Evolutionary conservation across 2,113 vertebrate genomes (phyloP), one percentile per base, ranked within the genome.

Genomic region (Zosterops japonicus): DNA sequence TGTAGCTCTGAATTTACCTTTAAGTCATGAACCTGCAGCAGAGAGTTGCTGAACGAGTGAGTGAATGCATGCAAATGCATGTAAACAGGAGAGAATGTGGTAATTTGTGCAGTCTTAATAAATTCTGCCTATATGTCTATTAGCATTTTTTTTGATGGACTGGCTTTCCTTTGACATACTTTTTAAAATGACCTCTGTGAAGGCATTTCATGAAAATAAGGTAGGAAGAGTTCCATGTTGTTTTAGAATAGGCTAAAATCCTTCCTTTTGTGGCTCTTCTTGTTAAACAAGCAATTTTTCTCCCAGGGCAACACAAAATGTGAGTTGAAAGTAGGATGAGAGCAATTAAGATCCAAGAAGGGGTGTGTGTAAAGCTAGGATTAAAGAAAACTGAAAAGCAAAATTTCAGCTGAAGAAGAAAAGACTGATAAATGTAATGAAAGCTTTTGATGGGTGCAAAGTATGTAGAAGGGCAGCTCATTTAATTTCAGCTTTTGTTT

Each of bases 321-420:
- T n/a, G 56, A 87, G 61, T 64, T 74, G 70, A 85, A 96, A 94
- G 77, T 79, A 85, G 81, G 70, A 65, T 96, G 64, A 92, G 65
- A 78, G 57, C 90, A 95, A 82, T 95, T 94, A 95, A 90, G 41
- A 70, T 89, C 74, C 80, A 59, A 90, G 86, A 69, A 95, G 17
- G 12, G 36, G 33, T 8, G 2, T 44, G 12, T 65, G 47, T 83
- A 93, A 65, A 81, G 72, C 53, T 36, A 57, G 57, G 49, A 93
- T 95, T 92, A 89, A 94, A 94, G 81, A 65, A 94, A 53, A 47
- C 50, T 87, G 89, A 56, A 91, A 84, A 69, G 23, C 14, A 16
- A 49, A 92, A 86, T 89, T 92, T 93, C 80, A 57, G 29, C 22
- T 55, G 36, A 81, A 84, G 79, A 86, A 74, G 39, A 83, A 88